Evolutionary conservation across 2,113 vertebrate genomes (phyloP), one percentile per base, ranked within the genome.

Genomic region (Alces alces): DNA sequence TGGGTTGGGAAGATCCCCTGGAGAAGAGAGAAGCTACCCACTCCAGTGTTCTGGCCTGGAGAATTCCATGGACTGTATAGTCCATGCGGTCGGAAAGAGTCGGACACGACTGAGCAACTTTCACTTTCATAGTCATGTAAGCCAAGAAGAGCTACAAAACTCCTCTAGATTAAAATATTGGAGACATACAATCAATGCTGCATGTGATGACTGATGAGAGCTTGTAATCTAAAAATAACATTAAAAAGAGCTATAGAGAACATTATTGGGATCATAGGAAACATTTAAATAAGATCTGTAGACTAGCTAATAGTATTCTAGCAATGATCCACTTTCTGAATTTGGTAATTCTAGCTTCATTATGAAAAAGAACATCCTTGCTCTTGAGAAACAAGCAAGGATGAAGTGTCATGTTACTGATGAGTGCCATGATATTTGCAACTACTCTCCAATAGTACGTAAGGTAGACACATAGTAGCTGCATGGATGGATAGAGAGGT

Each of bases 171-270:
- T 87, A 70, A 92, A 93, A 86, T 25, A 85, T 27, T 43, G 30
- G 83, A 30, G 79, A 55, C n/a, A 39, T 6, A 2, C 7, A 76
- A 45, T 55, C 52, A 36, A 3, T 36, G 50, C 30, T 7, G 2
- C 28, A 28, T 15, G 11, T 45, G 54, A 82, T 17, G 21, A 33
- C 60, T 50, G 54, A 76, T 10, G 17, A 33, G 39, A 87, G 27
- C 6, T 13, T 87, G 12, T 30, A 54, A 86, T 73, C 89, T 36
- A 70, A 80, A 96, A 91, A 25, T 58, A 86, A 91, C 57, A 70
- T 70, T 2, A 76, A 87, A 45, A 43, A 61, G 12, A 64, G 23
- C 17, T 25, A 55, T 8, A 54, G 19, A 79, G 7, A 39, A 54
- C 30, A 54, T 36, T n/a, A 58, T 33, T 58, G 25, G 39, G 76